phyloP scores from a whole-genome alignment of 2,797 vertebrate species.

The Poecilia wingei region DNA sequence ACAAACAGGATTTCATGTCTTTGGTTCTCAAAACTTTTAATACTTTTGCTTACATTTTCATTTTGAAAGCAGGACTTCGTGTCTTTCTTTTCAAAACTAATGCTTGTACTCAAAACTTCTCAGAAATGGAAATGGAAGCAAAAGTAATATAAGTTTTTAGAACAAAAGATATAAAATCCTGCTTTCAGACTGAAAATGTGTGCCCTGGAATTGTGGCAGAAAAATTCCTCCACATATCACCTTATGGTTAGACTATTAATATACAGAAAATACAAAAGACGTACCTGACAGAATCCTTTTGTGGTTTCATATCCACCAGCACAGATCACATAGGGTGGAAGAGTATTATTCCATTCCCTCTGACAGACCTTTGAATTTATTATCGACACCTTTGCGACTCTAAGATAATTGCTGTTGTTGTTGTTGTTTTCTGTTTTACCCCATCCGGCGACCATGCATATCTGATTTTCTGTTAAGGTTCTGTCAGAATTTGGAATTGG shows the following conservation, averaged over 20 bases:
- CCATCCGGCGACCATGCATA: slow-evolving; percentile 59
- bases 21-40: too few species aligned
- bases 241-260: not conserved
- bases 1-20: too few species aligned
- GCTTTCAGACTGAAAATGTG: too few species aligned
- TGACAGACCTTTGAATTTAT: slow-evolving; percentile 18
- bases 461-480: not conserved
- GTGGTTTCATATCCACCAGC: slow-evolving; percentile 49
- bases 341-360: not conserved
- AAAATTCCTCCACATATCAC: not conserved
- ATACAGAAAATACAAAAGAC: fast-evolving
- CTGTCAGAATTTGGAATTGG: not conserved
- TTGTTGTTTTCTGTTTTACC: not conserved
- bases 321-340: slow-evolving; percentile 61
- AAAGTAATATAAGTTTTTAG: too few species aligned
- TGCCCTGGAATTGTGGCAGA: too few species aligned
- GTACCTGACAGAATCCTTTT: slow-evolving; percentile 60
- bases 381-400: slow-evolving; percentile 26
- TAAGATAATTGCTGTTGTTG: not conserved
- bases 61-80: too few species aligned
- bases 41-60: too few species aligned
- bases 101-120: too few species aligned
- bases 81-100: too few species aligned
- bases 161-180: too few species aligned
- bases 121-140: too few species aligned